These are phyloP conservation scores for Aporophyla nigra DNA, from an alignment of 2,888 invertebrate species.

Conservation along the genomic window DNA sequence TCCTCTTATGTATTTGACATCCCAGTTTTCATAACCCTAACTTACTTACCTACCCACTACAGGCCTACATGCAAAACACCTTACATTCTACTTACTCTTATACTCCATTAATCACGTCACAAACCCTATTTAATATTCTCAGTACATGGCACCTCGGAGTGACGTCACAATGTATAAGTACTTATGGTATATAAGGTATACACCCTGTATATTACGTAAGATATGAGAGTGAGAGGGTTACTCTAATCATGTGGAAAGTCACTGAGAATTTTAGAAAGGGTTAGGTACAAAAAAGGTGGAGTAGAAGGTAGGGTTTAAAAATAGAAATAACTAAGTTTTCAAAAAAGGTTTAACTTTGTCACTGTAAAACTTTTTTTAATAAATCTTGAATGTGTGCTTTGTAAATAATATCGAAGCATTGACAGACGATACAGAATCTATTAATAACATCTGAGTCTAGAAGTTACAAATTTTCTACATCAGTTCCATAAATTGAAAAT, in stretches of 20 bases:
- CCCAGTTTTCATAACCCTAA: constrained; percentile 1
- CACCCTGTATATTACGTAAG: constrained; percentile 24
- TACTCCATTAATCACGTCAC: constrained; percentile 58
- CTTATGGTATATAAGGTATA: constrained; percentile 4
- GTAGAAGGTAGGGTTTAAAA: constrained; percentile 2
- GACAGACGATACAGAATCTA: background rate
- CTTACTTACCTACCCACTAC: constrained; percentile 7
- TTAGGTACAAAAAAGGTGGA: background rate
- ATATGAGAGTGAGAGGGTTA: constrained; percentile 28
- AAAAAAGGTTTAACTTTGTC: background rate
- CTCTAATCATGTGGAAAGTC: constrained; percentile 43
- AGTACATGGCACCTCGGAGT: constrained; percentile 39
- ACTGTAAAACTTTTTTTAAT: background rate
- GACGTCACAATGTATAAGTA: constrained; percentile 38
- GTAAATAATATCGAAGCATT: background rate
- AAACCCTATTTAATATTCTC: constrained; percentile 61
- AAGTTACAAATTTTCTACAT: background rate
- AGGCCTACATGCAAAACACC: constrained; percentile 28
- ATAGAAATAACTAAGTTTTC: background rate
- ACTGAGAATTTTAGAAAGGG: constrained; percentile 26
- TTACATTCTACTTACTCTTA: constrained; percentile 43
- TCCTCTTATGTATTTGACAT: background rate
- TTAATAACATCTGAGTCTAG: background rate
- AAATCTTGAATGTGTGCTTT: background rate
- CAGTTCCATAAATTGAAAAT: background rate